These are phyloP conservation scores for Eidolon dupreanum DNA, from an alignment of 2,797 vertebrate genomes.

Conservation along the genomic window DNA sequence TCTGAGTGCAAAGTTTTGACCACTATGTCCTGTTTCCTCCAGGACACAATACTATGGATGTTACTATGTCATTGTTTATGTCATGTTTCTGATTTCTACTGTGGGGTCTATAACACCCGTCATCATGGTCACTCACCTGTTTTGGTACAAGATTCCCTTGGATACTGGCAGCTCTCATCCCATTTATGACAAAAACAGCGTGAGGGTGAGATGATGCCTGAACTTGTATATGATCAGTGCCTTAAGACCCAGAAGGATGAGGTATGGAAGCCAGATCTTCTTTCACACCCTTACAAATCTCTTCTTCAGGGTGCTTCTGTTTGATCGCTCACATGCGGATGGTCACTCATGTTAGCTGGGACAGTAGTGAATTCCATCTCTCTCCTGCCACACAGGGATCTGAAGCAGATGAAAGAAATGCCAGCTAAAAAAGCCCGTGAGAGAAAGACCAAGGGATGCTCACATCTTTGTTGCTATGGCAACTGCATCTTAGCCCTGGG, in stretches of 20 bases:
- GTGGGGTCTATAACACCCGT: accelerated
- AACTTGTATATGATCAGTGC: not conserved
- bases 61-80: not conserved
- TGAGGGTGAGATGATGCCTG: not conserved
- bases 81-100: not conserved
- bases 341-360: not conserved
- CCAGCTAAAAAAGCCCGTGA: not conserved
- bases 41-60: accelerated
- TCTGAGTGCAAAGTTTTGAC: not conserved
- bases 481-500: not conserved
- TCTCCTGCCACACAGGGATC: not conserved
- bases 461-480: not conserved
- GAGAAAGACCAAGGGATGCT: not conserved
- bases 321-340: accelerated
- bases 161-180: not conserved
- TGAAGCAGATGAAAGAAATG: not conserved
- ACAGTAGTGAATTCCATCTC: not conserved
- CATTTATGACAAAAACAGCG: not conserved
- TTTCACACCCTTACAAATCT: accelerated
- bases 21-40: not conserved
- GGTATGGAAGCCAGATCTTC: not conserved
- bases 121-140: not conserved
- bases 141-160: not conserved
- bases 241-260: not conserved
- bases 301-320: not conserved